Base-by-base conservation (phyloP, 1,140 invertebrate genomes). In the Tetraneura akinire region DNA sequence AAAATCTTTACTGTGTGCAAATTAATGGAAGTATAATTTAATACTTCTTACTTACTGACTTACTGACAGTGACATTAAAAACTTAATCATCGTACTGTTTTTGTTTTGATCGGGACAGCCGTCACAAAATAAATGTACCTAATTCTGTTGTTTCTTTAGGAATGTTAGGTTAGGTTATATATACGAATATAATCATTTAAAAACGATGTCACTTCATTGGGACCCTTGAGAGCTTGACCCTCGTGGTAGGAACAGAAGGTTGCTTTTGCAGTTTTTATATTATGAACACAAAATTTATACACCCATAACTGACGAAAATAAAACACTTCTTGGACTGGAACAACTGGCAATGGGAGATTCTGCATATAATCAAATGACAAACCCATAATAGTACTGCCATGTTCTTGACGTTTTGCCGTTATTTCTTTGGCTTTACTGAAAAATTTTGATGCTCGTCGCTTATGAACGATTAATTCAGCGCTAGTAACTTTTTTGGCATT, bases 381-480 rank as follows among this genome's bases (percentile, higher is more conserved):
- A 66, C 64, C 81, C n/a, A 82, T 45, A 51, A 80, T 81, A n/a
- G 80, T 57, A 71, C 80, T 42, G 81, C 80, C 53, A 81, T 78
- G 26, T 81, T 81, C 14, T 78, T 71, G 83, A 55, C 81, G 78
- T 81, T 80, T 81, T 80, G 47, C 74, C 80, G 78, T 74, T 80
- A 82, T 76, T 81, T 82, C 78, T 82, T 81, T 81, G 82, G 82
- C 51, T 53, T 53, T 53, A 78, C 53, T 83, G 81, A 83, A 84
- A 82, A 84, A 84, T 80, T n/a, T 84, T 66, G 82, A 81, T 32
- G 82, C 81, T 62, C 76, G 57, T 57, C 81, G 80, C 47, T 83
- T 83, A 82, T 80, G 83, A 81, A 81, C 82, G 78, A 80, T 57
- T 74, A 82, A 83, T 83, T 85, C 82, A 80, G 84, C 83, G 81